Evolutionary conservation across 2,888 invertebrate species (phyloP).

Genomic region (Noctua fimbriata): DNA sequence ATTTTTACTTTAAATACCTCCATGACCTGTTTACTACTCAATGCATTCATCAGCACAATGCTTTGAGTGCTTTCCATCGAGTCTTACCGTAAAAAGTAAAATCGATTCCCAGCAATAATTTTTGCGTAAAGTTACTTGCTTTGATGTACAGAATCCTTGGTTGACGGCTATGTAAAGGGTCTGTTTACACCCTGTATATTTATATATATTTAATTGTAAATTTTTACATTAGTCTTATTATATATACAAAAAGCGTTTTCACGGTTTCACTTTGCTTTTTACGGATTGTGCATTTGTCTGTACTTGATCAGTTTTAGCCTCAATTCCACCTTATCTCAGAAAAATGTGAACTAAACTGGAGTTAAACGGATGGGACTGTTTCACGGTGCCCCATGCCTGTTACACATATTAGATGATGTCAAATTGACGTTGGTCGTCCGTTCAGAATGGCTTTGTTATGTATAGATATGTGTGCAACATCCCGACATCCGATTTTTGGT

Average conservation of each 20-base stretch:
- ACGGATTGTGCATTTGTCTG: background rate
- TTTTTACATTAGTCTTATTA: background rate
- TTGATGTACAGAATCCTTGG: too few relatives aligned
- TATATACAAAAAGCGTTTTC: background rate
- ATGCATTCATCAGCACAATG: too few relatives aligned
- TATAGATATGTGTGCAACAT: background rate
- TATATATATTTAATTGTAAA: too few relatives aligned
- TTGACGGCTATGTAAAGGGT: too few relatives aligned
- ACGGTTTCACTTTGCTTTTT: background rate
- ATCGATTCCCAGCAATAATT: too few relatives aligned
- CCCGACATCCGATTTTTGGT: constrained; percentile 9
- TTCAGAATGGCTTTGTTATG: background rate
- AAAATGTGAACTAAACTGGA: background rate
- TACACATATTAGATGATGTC: background rate
- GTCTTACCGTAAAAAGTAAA: too few relatives aligned
- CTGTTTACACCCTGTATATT: too few relatives aligned
- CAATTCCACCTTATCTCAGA: background rate
- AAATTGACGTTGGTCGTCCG: background rate
- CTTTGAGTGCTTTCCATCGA: too few relatives aligned
- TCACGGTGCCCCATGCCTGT: too few relatives aligned
- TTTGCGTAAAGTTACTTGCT: too few relatives aligned
- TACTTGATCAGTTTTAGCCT: background rate
- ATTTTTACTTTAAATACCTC: too few relatives aligned
- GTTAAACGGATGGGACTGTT: background rate
- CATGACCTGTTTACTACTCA: too few relatives aligned